Percentiles rank a stretch among this genome's conserved stretches.
These are phyloP conservation scores for Platypus cylindrus DNA, from an alignment of 2,888 invertebrate species.

Conservation along the genomic window DNA sequence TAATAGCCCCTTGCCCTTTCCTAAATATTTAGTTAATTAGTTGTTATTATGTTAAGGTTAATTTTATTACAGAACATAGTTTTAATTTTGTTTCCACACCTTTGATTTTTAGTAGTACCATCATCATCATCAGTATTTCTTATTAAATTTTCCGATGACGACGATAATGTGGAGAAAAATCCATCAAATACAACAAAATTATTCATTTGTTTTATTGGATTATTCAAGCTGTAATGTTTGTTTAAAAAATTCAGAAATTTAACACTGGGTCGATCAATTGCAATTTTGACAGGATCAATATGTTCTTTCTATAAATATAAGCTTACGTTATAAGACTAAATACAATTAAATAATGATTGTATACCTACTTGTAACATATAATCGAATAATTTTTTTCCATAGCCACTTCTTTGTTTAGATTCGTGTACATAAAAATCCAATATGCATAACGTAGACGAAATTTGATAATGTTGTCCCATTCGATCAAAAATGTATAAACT, in stretches of 20 bases:
- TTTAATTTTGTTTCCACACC: too few relatives aligned
- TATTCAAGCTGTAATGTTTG: slow-evolving; percentile 60
- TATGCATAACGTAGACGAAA: slow-evolving; percentile 75
- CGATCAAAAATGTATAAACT: slow-evolving; percentile 76
- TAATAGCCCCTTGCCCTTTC: too few relatives aligned
- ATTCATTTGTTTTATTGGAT: slow-evolving; percentile 68
- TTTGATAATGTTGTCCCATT: slow-evolving; percentile 56
- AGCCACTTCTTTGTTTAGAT: slow-evolving; percentile 71
- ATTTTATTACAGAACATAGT: too few relatives aligned
- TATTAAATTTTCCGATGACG: too few relatives aligned
- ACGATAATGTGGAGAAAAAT: slow-evolving; percentile 49
- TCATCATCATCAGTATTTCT: too few relatives aligned
- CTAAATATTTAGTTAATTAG: too few relatives aligned
- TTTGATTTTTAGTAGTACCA: too few relatives aligned
- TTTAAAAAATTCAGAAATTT: slow-evolving; percentile 76
- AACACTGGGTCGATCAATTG: slow-evolving; percentile 86
- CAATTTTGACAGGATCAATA: slow-evolving; percentile 57
- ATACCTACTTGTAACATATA: slow-evolving; percentile 65
- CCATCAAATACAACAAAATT: slow-evolving; percentile 78
- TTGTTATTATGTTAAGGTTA: too few relatives aligned
- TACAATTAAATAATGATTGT: slow-evolving; percentile 2
- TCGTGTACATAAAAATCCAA: slow-evolving; percentile 88
- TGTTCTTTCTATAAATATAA: slow-evolving; percentile 46
- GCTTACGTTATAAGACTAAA: too few relatives aligned
- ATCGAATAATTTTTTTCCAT: slow-evolving; percentile 75